These are phyloP conservation scores for Andrena praecox DNA, from an alignment of 2,888 invertebrate genomes.

Conservation along the genomic window DNA sequence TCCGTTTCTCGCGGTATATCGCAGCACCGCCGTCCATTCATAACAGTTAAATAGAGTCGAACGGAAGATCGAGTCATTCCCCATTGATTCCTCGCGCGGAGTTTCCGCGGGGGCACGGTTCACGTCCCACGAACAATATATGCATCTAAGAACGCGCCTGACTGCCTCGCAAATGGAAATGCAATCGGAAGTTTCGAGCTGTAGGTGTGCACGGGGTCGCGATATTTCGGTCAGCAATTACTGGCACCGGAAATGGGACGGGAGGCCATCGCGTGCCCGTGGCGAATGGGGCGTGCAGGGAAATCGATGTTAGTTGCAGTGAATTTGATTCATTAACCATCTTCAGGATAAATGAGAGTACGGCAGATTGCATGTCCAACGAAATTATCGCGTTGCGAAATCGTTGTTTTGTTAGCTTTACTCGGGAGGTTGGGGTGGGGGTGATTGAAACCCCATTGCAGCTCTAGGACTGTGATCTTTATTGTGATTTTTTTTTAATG, in stretches of 20 bases:
- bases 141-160: not conserved
- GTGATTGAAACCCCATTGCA: not conserved
- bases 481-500: not conserved
- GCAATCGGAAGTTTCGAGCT: conserved; percentile 47
- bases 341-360: conserved; percentile 3
- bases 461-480: not conserved
- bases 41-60: not conserved
- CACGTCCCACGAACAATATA: not conserved
- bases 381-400: conserved; percentile 12
- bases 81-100: not conserved
- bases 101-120: not conserved
- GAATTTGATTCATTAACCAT: conserved; percentile 62
- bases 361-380: conserved; percentile 4
- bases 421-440: not conserved
- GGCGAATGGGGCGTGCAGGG: conserved; percentile 50
- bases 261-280: conserved; percentile 62
- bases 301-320: conserved; percentile 67
- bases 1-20: not conserved
- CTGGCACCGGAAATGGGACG: conserved; percentile 74
- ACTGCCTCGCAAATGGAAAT: conserved; percentile 23
- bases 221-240: conserved; percentile 71
- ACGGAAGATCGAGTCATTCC: not conserved
- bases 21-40: not conserved
- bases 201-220: conserved; percentile 26
- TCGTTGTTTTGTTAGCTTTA: not conserved